phyloP scores from a whole-genome alignment of 2,888 invertebrate species.

The Rhodophaea formosa region DNA sequence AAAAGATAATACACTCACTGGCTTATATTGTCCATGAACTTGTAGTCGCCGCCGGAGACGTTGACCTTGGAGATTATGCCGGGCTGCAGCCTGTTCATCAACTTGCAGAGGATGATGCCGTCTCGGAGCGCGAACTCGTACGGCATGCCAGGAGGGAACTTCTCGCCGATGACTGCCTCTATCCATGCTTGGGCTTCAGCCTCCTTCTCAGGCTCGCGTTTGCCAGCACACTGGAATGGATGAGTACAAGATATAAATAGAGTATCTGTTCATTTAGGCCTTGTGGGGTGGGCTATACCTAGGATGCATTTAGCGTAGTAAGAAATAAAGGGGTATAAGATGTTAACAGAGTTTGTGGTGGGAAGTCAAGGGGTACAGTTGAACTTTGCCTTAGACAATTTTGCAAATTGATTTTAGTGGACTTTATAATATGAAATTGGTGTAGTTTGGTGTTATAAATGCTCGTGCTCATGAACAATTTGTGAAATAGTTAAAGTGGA shows the following conservation, averaged over 20 bases:
- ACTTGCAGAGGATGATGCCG: constrained; percentile 91
- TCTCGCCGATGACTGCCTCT: constrained; percentile 89
- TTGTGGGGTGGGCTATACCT: too few species aligned
- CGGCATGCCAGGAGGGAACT: constrained; percentile 85
- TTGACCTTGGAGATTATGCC: constrained; percentile 93
- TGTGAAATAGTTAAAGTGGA: too few species aligned
- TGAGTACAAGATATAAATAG: neutral
- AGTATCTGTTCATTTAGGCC: neutral
- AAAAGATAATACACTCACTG: constrained; percentile 88
- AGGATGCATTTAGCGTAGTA: too few species aligned
- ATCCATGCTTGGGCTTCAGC: constrained; percentile 92
- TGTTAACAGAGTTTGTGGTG: too few species aligned
- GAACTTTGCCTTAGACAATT: too few species aligned
- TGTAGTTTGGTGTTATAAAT: too few species aligned
- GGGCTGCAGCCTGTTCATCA: constrained; percentile 94
- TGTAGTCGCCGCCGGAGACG: constrained; percentile 93
- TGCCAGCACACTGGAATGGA: constrained; percentile 87
- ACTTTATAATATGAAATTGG: too few species aligned
- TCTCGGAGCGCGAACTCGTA: constrained; percentile 91
- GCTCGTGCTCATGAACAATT: too few species aligned
- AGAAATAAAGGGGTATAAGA: too few species aligned
- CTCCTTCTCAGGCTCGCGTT: constrained; percentile 90
- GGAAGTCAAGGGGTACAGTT: too few species aligned
- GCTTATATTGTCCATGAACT: constrained; percentile 97
- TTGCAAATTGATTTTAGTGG: too few species aligned